Conservation (phyloP, 2,888 invertebrate species). For the Molorchus minor region DNA sequence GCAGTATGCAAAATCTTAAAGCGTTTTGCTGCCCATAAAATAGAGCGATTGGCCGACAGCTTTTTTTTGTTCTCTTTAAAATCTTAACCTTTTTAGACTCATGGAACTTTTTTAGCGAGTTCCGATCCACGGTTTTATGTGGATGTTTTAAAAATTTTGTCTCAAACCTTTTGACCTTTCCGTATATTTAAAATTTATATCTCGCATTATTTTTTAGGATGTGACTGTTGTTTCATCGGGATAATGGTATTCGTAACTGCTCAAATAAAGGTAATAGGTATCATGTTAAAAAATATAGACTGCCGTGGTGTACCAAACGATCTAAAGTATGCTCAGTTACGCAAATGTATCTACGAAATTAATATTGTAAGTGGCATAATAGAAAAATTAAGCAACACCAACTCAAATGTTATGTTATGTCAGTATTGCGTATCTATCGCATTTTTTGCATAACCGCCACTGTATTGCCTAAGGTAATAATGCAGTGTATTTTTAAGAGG, state of each 20-base stretch:
- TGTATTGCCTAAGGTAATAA: conserved; percentile 2
- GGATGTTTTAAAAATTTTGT: too few relatives aligned
- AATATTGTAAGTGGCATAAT: background rate
- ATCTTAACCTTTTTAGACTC: too few relatives aligned
- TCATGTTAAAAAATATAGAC: background rate
- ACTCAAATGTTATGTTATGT: conserved; percentile 1
- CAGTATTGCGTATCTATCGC: conserved; percentile 1
- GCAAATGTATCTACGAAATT: conserved; percentile 5
- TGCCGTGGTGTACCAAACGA: background rate
- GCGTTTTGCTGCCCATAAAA: too few relatives aligned
- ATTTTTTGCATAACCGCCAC: background rate
- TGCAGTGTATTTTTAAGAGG: background rate
- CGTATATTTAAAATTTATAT: too few relatives aligned
- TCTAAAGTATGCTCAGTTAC: background rate
- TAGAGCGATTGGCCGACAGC: too few relatives aligned
- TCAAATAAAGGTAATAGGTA: conserved; percentile 5
- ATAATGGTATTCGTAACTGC: conserved; percentile 8
- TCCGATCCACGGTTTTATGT: too few relatives aligned
- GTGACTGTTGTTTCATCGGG: conserved; percentile 4
- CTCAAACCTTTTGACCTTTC: too few relatives aligned
- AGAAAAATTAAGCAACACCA: background rate
- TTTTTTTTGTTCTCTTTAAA: too few relatives aligned
- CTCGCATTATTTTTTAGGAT: background rate
- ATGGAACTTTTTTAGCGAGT: too few relatives aligned
- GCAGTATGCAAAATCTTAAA: too few relatives aligned